A percentile compares a stretch with the other conserved stretches of the same genome.
phyloP scores from a whole-genome alignment of 2,113 vertebrate species.

The Esox niger region DNA sequence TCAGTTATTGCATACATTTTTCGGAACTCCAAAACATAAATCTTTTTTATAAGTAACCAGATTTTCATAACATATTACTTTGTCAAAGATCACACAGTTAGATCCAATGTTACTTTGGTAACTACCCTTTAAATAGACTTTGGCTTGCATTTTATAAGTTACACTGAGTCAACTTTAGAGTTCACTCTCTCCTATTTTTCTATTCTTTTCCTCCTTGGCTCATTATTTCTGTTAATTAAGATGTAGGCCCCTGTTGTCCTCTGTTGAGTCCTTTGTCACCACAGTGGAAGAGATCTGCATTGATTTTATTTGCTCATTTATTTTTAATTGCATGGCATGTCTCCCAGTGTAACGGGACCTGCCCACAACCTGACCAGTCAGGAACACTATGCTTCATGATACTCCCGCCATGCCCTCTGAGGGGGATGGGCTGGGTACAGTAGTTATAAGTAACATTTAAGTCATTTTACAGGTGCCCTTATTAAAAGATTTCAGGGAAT shows the following conservation, averaged over 20 bases:
- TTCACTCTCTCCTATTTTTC: neutral
- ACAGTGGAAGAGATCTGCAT: slow-evolving; percentile 71
- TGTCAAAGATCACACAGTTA: too few relatives aligned
- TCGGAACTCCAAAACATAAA: too few relatives aligned
- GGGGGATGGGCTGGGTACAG: slow-evolving; percentile 36
- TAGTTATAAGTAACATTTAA: neutral
- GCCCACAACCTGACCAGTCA: slow-evolving; percentile 52
- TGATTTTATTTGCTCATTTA: slow-evolving; percentile 77
- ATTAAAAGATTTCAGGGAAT: too few relatives aligned
- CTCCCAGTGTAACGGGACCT: slow-evolving; percentile 67
- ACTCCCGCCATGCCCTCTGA: slow-evolving; percentile 34
- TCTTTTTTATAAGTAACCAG: too few relatives aligned
- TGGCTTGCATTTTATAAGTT: neutral
- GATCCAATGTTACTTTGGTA: too few relatives aligned
- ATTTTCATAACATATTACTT: too few relatives aligned
- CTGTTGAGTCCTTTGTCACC: slow-evolving; percentile 70
- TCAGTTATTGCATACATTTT: too few relatives aligned
- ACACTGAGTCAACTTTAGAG: neutral
- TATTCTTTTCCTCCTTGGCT: neutral
- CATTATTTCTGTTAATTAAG: slow-evolving; percentile 66
- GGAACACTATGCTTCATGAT: slow-evolving; percentile 45
- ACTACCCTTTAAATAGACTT: too few relatives aligned
- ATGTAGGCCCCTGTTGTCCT: slow-evolving; percentile 63
- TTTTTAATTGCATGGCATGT: slow-evolving; percentile 74
- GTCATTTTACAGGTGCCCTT: too few relatives aligned